Evolutionary conservation across 2,113 vertebrate genomes (phyloP).

Genomic region (Agelaius phoeniceus): DNA sequence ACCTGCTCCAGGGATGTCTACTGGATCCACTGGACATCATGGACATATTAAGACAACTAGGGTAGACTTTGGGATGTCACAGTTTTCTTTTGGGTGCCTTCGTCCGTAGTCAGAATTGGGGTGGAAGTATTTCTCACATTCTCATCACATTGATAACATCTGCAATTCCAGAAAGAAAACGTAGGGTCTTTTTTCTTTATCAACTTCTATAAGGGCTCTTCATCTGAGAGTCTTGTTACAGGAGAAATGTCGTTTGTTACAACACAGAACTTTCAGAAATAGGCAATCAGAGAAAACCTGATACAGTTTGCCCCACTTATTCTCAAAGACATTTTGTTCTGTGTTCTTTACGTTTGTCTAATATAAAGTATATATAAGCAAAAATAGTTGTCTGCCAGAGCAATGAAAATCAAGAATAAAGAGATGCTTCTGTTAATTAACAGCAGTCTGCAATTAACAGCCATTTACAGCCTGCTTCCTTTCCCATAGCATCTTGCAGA

Average conservation of each 20-base stretch:
- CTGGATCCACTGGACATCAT: neutral
- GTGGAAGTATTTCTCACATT: neutral
- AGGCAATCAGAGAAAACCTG: neutral
- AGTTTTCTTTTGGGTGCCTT: neutral
- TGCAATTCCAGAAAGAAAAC: neutral
- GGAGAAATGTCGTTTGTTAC: neutral
- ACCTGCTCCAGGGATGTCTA: neutral
- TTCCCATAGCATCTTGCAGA: neutral
- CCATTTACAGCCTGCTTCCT: neutral
- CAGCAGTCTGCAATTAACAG: neutral
- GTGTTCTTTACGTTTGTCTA: neutral
- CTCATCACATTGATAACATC: neutral
- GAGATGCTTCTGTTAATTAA: neutral
- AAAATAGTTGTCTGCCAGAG: neutral
- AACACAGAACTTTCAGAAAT: neutral
- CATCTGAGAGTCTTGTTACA: neutral
- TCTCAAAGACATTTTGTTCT: neutral
- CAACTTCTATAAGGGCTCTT: accelerated
- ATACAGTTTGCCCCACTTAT: neutral
- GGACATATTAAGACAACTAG: too few species aligned
- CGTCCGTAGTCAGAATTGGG: neutral
- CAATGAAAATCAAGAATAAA: neutral
- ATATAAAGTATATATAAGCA: neutral
- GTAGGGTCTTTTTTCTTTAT: neutral
- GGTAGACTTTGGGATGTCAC: neutral